Conservation (phyloP, 2,797 vertebrate genomes). For the Periophthalmus magnuspinnatus region DNA sequence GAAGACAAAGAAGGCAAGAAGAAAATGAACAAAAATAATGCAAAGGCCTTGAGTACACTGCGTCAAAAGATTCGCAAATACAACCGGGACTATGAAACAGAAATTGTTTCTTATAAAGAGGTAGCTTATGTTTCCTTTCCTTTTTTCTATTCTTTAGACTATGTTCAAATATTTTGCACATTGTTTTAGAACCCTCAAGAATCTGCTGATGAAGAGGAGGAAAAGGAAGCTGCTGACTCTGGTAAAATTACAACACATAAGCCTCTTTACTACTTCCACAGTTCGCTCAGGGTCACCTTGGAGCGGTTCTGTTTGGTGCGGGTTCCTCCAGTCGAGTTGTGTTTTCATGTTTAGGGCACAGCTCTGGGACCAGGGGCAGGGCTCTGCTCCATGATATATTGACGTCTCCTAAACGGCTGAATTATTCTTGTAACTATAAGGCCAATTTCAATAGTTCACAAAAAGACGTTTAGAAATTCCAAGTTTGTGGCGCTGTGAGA, state of each 20-base stretch:
- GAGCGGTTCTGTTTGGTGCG: no score
- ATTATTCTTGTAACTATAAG: no score
- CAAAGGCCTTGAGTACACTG: slow-evolving; percentile 90
- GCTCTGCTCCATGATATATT: no score
- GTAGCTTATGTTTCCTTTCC: slow-evolving; percentile 55
- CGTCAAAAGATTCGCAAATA: slow-evolving; percentile 94
- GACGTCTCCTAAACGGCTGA: no score
- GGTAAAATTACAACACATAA: slow-evolving; percentile 56
- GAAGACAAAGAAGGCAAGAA: slow-evolving; percentile 94
- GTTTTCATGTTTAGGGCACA: no score
- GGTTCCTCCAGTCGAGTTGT: no score
- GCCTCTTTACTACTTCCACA: no score
- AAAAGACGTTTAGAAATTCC: no score
- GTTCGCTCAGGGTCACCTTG: no score
- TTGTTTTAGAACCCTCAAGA: slow-evolving; percentile 84
- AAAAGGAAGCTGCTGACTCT: slow-evolving; percentile 85
- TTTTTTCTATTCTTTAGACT: not conserved
- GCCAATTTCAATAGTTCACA: no score
- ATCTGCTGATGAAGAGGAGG: slow-evolving; percentile 90
- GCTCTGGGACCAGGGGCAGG: no score
- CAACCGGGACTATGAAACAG: slow-evolving; percentile 87
- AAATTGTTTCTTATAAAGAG: slow-evolving; percentile 86
- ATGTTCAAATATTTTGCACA: not conserved
- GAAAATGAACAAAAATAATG: slow-evolving; percentile 96
- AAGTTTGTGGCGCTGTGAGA: no score